These are phyloP conservation scores for Achlya flavicornis DNA, from an alignment of 2,888 invertebrate genomes.

Conservation along the genomic window DNA sequence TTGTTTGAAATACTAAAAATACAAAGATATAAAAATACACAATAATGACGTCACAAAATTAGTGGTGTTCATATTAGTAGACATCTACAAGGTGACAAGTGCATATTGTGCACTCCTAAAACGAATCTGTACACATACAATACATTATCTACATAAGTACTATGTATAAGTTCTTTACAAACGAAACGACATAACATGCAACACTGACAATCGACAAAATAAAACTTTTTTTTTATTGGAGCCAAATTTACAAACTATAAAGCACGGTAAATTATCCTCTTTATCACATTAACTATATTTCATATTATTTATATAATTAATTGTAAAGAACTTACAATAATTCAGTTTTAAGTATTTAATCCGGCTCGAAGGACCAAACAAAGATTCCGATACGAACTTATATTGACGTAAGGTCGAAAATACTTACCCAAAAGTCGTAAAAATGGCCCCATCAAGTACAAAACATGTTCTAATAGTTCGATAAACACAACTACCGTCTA, in stretches of 20 bases:
- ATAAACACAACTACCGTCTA: not conserved
- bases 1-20: not conserved
- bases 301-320: not conserved
- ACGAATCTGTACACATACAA: conserved; percentile 17
- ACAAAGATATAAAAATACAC: conserved; percentile 20
- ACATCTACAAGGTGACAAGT: conserved; percentile 67
- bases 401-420: too few relatives aligned
- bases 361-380: conserved; percentile 3
- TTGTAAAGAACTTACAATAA: not conserved
- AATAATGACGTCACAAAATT: conserved; percentile 59
- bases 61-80: conserved; percentile 68
- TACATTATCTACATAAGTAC: conserved; percentile 21
- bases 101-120: conserved; percentile 56
- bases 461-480: not conserved
- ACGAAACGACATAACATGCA: conserved; percentile 64
- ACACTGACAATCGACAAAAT: conserved; percentile 43
- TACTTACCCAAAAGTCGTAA: not conserved
- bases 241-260: conserved; percentile 7
- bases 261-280: not conserved
- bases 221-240: conserved; percentile 10
- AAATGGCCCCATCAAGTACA: not conserved
- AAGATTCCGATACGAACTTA: too few relatives aligned
- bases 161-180: conserved; percentile 20
- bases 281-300: not conserved
- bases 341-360: not conserved